Percentiles rank a stretch among this genome's conserved stretches.
Evolutionary conservation across 2,797 vertebrate species (phyloP).

Genomic region (Antennarius maculatus): DNA sequence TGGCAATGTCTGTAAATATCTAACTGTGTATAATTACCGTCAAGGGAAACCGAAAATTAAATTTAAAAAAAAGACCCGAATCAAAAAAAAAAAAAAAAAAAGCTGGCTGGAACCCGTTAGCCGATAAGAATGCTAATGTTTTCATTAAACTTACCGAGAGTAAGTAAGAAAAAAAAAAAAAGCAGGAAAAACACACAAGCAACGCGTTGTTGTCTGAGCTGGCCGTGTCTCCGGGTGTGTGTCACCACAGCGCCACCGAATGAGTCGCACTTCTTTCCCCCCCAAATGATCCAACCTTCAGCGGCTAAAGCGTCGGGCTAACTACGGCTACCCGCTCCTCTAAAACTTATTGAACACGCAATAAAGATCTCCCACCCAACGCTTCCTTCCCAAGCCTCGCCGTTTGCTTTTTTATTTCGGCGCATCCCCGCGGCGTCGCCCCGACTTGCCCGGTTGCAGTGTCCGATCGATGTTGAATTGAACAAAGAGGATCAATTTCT

Average conservation of each 20-base stretch:
- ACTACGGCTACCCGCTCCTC: constrained; percentile 74
- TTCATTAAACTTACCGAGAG: constrained; percentile 58
- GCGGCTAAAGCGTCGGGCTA: constrained; percentile 79
- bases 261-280: constrained; percentile 77
- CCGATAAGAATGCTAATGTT: constrained; percentile 63
- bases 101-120: constrained; percentile 58
- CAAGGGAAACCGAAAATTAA: constrained; percentile 19
- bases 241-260: constrained; percentile 82
- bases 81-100: constrained; percentile 43
- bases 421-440: constrained; percentile 75
- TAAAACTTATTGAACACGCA: constrained; percentile 79
- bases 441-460: constrained; percentile 83
- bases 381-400: constrained; percentile 37
- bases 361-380: constrained; percentile 63
- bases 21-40: constrained; percentile 54
- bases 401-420: constrained; percentile 57
- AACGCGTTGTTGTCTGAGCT: constrained; percentile 49
- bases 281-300: constrained; percentile 75
- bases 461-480: constrained; percentile 94
- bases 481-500: constrained; percentile 98
- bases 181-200: constrained; percentile 29
- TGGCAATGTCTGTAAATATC: constrained; percentile 67
- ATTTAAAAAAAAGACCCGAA: constrained; percentile 43
- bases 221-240: constrained; percentile 54
- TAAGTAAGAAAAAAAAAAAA: constrained; percentile 22